Evolutionary conservation across 1,140 invertebrate species (phyloP).

Genomic region (Heliconius eleuchia): DNA sequence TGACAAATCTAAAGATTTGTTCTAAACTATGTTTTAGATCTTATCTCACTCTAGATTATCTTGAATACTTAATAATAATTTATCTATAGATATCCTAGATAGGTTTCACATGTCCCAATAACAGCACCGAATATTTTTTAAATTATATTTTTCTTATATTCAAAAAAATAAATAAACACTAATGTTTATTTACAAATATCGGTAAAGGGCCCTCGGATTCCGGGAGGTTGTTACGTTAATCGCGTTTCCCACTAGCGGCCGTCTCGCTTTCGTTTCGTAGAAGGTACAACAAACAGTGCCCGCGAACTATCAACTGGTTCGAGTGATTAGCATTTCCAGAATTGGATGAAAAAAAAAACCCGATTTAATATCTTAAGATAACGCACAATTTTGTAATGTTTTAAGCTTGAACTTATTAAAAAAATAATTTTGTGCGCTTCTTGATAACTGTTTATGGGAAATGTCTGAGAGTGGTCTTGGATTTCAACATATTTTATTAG

Average conservation of each 20-base stretch:
- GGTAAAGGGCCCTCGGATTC: slow-evolving; percentile 45
- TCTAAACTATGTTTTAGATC: neutral
- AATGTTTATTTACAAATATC: slow-evolving; percentile 37
- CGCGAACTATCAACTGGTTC: slow-evolving; percentile 74
- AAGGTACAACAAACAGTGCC: slow-evolving; percentile 63
- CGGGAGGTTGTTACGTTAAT: slow-evolving; percentile 78
- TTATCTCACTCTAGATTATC: neutral
- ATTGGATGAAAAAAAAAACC: slow-evolving; percentile 46
- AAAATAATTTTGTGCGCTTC: neutral
- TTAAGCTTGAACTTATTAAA: slow-evolving; percentile 5
- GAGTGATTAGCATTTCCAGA: slow-evolving; percentile 75
- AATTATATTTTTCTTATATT: neutral
- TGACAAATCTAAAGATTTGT: neutral
- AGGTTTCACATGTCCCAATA: neutral
- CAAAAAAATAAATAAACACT: neutral
- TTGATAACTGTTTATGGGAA: neutral
- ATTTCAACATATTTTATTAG: neutral
- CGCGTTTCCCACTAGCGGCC: slow-evolving; percentile 71
- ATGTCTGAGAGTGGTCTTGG: neutral
- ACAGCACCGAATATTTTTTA: neutral
- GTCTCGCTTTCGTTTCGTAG: slow-evolving; percentile 76
- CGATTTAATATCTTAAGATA: neutral
- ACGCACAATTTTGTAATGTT: slow-evolving; percentile 9
- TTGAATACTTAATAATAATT: neutral
- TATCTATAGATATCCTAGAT: neutral